Conservation (phyloP, 2,113 vertebrate genomes). For the Motacilla alba region DNA sequence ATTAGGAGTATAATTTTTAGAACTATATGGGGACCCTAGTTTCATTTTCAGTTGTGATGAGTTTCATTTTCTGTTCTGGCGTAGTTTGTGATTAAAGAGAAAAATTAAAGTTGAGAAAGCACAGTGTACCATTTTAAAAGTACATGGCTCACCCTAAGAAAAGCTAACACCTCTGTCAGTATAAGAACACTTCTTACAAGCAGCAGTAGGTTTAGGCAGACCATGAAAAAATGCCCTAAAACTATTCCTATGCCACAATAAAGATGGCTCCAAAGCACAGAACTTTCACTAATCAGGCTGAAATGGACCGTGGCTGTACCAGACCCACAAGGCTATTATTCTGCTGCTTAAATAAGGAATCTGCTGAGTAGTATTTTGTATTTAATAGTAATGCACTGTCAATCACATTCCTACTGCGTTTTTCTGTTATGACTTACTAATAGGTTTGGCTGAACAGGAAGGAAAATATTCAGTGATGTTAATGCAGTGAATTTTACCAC, state of each 20-base stretch:
- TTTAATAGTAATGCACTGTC: neutral
- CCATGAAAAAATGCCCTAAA: neutral
- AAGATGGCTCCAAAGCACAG: neutral
- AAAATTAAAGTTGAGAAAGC: neutral
- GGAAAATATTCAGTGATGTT: slow-evolving; percentile 38
- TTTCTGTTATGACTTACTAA: slow-evolving; percentile 33
- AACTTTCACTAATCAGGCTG: neutral
- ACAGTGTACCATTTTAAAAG: neutral
- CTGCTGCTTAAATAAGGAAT: neutral
- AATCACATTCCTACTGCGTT: neutral
- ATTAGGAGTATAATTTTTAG: neutral
- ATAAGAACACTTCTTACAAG: neutral
- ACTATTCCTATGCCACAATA: neutral
- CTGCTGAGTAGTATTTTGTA: slow-evolving; percentile 15
- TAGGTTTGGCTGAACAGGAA: slow-evolving; percentile 33
- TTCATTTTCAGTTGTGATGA: neutral
- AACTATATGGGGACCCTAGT: neutral
- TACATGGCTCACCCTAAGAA: neutral
- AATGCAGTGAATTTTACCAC: slow-evolving; percentile 10
- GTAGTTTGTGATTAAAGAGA: neutral
- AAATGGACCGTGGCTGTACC: neutral
- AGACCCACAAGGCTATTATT: neutral
- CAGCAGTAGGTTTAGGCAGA: neutral
- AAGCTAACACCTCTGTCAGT: neutral
- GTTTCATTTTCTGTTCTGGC: neutral